Evolutionary conservation across 2,113 vertebrate genomes (phyloP), one percentile per base, ranked within the genome.

Genomic region (Oxygymnocypris stewartii): DNA sequence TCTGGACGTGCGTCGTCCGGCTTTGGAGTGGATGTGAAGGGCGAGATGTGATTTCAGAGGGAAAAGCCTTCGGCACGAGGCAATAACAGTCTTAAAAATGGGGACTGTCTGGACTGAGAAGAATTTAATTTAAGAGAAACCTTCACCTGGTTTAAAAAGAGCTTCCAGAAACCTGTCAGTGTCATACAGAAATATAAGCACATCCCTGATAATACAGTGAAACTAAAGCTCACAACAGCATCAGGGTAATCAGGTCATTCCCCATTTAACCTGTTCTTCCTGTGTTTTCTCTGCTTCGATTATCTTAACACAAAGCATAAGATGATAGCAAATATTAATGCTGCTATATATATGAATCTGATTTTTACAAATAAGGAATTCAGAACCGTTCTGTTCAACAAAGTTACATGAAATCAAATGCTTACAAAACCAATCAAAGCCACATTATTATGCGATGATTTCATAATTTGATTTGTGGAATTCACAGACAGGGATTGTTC

Each of bases 31-130:
- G 44, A 31, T 28, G 82, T 31, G 51, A 75, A 75, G 79, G 75
- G 37, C 25, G 76, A 49, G 85, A 90, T 85, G 79, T 67, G 83
- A 86, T 86, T 84, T 76, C 82, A 9, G 59, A 65, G 25, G 37
- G 76, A 42, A 37, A 86, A 65, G 76, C 74, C 78, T 86, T 35
- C 4, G 87, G 81, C 86, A 40, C 67, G 49, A 47, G n/a, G n/a
- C 76, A 4, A 74, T 5, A 79, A 42, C 61, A 57, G 57, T 86
- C 86, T 61, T 61, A n/a, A n/a, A 61, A 61, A 61, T 81, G 49
- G 10, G 14, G 28, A 28, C 25, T 35, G 85, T 75, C 86, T 84
- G 28, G 35, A 79, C 84, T 35, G 69, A 25, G 20, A 67, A 59
- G 47, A 79, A 79, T 40, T 63, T 10, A 80, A 79, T 61, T 79